These are phyloP conservation scores for Nemotelus pantherinus DNA, from an alignment of 2,888 invertebrate genomes.

Conservation along the genomic window DNA sequence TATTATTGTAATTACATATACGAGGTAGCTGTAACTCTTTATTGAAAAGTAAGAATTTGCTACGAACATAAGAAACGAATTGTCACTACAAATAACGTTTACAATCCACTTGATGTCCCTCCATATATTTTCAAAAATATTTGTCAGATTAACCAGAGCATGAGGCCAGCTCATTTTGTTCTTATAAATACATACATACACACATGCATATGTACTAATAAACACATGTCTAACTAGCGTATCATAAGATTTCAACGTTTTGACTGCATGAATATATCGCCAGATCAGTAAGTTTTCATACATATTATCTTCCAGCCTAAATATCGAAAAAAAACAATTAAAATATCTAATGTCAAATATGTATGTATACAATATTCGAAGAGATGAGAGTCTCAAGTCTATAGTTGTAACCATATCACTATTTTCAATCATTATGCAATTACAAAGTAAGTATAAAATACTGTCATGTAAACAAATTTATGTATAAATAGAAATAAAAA, in stretches of 20 bases:
- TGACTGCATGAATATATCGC: background rate
- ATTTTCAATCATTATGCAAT: constrained; percentile 19
- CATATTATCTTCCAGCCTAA: background rate
- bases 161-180: too few species aligned
- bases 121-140: too few species aligned
- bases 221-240: too few species aligned
- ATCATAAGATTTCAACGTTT: too few species aligned
- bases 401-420: background rate
- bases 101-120: too few species aligned
- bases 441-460: constrained; percentile 18
- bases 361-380: background rate
- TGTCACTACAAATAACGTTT: too few species aligned
- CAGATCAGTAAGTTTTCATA: constrained; percentile 22
- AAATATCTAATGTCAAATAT: background rate
- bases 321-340: background rate
- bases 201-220: too few species aligned
- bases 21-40: too few species aligned
- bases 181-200: too few species aligned
- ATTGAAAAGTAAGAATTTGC: background rate
- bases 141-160: too few species aligned
- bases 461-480: background rate
- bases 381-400: too few species aligned
- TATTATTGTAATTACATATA: too few species aligned
- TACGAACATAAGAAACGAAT: background rate
- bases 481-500: background rate